Evolutionary conservation across 2,888 invertebrate genomes (phyloP).

Genomic region (Branchellion lobata): DNA sequence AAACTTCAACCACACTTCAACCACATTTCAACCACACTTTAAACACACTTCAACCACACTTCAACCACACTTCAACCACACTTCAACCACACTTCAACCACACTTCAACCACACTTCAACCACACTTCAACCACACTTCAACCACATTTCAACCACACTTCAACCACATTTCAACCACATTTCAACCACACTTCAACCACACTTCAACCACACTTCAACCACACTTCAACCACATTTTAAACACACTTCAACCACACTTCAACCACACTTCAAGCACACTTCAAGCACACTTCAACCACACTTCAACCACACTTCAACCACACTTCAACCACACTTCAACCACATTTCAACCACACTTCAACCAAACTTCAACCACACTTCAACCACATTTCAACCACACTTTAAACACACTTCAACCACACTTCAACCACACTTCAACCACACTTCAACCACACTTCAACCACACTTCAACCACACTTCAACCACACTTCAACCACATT

Average conservation of each 20-base stretch:
- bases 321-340: not conserved
- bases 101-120: too few species aligned
- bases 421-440: too few species aligned
- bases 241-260: not conserved
- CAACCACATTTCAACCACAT: not conserved
- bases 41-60: not conserved
- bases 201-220: not conserved
- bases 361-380: not conserved
- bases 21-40: not conserved
- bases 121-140: too few species aligned
- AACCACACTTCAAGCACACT: too few species aligned
- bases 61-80: not conserved
- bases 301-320: not conserved
- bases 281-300: too few species aligned
- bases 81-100: not conserved
- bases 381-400: not conserved
- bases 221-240: not conserved
- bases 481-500: too few species aligned
- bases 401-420: not conserved
- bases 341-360: not conserved
- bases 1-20: not conserved
- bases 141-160: too few species aligned
- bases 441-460: too few species aligned
- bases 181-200: not conserved
- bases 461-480: too few species aligned